Evolutionary conservation across 2,888 invertebrate genomes (phyloP).

Genomic region (Cosmorhoe ocellata): DNA sequence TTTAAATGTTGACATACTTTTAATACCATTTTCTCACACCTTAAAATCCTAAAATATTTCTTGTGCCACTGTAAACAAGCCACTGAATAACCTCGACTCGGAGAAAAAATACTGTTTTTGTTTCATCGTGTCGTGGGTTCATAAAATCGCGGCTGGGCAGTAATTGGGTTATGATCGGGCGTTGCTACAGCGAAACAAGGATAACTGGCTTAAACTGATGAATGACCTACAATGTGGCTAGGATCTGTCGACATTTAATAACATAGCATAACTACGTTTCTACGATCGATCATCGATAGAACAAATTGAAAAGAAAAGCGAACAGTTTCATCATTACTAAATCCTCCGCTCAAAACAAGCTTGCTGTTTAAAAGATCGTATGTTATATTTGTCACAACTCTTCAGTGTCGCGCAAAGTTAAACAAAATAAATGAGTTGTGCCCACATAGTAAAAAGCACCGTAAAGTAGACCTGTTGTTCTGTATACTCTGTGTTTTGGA

Average conservation of each 20-base stretch:
- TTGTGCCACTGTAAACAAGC: constrained; percentile 16
- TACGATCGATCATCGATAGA: too few species aligned
- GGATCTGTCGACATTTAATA: too few species aligned
- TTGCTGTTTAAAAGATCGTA: too few species aligned
- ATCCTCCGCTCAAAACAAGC: too few species aligned
- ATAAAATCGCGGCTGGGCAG: constrained; percentile 60
- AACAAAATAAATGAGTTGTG: not conserved
- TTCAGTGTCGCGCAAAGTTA: too few species aligned
- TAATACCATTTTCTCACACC: constrained; percentile 9
- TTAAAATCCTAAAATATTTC: constrained; percentile 7
- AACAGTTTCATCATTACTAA: too few species aligned
- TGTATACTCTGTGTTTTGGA: constrained; percentile 14
- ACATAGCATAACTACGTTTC: too few species aligned
- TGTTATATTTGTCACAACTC: too few species aligned
- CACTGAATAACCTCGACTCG: constrained; percentile 22
- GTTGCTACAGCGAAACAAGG: constrained; percentile 28
- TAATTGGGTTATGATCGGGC: constrained; percentile 66
- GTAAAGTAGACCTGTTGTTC: constrained; percentile 20
- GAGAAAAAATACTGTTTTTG: constrained; percentile 39
- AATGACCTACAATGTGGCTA: too few species aligned
- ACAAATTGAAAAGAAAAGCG: too few species aligned
- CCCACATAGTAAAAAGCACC: too few species aligned
- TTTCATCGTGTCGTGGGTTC: constrained; percentile 46
- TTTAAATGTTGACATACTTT: not conserved
- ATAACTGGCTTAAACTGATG: constrained; percentile 14